These are phyloP conservation scores for Papilio polyxenes DNA, from an alignment of 1,140 invertebrate genomes.

Conservation along the genomic window DNA sequence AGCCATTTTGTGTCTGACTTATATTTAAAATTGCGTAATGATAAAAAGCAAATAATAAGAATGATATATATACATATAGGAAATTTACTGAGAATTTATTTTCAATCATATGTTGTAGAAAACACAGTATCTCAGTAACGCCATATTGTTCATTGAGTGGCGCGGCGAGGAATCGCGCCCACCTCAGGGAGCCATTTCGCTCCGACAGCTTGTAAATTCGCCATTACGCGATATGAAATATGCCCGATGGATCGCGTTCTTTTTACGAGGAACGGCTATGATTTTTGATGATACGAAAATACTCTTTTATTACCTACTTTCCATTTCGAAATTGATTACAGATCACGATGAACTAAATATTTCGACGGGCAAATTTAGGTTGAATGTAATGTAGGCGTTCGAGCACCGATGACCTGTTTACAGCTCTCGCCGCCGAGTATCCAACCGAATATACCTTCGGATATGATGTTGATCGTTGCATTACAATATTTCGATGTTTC, in stretches of 20 bases:
- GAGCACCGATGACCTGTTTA: slow-evolving; percentile 40
- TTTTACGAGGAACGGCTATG: slow-evolving; percentile 60
- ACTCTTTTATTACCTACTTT: slow-evolving; percentile 42
- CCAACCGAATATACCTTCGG: slow-evolving; percentile 42
- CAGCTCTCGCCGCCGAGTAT: slow-evolving; percentile 31
- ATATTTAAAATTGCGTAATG: too few relatives aligned
- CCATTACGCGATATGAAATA: slow-evolving; percentile 80
- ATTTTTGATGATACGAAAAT: slow-evolving; percentile 56
- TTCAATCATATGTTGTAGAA: neutral
- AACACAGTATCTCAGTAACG: slow-evolving; percentile 6
- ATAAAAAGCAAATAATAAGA: too few relatives aligned
- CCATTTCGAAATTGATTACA: slow-evolving; percentile 28
- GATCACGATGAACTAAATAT: slow-evolving; percentile 40
- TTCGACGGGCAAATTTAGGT: slow-evolving; percentile 34
- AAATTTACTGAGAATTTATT: too few relatives aligned
- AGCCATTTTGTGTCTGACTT: too few relatives aligned
- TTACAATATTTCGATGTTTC: slow-evolving; percentile 70
- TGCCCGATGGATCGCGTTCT: slow-evolving; percentile 53
- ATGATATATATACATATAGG: too few relatives aligned
- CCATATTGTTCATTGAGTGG: slow-evolving; percentile 33
- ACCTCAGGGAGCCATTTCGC: slow-evolving; percentile 79
- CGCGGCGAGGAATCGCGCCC: slow-evolving; percentile 58
- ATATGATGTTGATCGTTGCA: slow-evolving; percentile 47
- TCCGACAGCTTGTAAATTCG: slow-evolving; percentile 80
- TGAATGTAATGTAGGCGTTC: slow-evolving; percentile 28